phyloP scores from a whole-genome alignment of 2,797 vertebrate species.

The Crocodylus rhombifer region DNA sequence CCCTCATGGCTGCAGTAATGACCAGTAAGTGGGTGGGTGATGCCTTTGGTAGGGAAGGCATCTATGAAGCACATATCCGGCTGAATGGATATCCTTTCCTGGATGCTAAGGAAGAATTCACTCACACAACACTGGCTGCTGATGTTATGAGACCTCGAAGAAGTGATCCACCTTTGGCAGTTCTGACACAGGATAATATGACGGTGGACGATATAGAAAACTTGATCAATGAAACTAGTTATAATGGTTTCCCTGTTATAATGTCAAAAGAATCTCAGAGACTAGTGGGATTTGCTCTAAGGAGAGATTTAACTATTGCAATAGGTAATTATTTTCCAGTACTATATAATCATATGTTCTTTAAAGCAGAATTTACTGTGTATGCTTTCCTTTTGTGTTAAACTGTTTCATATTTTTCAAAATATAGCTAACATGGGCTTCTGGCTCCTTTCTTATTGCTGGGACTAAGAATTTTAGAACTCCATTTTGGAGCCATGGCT shows the following conservation, averaged over 20 bases:
- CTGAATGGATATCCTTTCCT: conserved; percentile 98
- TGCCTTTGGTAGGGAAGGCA: conserved; percentile 97
- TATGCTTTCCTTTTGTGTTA: neutral
- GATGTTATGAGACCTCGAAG: conserved; percentile 97
- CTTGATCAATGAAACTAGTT: conserved; percentile 95
- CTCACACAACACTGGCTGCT: conserved; percentile 94
- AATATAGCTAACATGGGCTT: neutral
- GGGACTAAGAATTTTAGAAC: neutral
- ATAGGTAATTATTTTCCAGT: conserved; percentile 83
- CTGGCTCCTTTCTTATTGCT: neutral
- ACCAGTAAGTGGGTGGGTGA: conserved; percentile 99
- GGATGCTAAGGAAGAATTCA: conserved; percentile 98
- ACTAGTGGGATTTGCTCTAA: conserved; percentile 95
- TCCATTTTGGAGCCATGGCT: too few species aligned
- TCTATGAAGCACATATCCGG: conserved; percentile 98
- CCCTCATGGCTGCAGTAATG: conserved; percentile 99
- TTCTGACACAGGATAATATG: conserved; percentile 97
- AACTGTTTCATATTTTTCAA: neutral
- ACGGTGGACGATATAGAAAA: conserved; percentile 95
- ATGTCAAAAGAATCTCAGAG: conserved; percentile 98
- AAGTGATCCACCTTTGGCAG: conserved; percentile 91
- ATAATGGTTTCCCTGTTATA: conserved; percentile 97
- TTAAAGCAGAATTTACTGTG: neutral
- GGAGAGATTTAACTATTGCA: conserved; percentile 98
- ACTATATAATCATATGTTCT: neutral